phyloP scores from a whole-genome alignment of 1,140 invertebrate genomes.

The Musca vetustissima region DNA sequence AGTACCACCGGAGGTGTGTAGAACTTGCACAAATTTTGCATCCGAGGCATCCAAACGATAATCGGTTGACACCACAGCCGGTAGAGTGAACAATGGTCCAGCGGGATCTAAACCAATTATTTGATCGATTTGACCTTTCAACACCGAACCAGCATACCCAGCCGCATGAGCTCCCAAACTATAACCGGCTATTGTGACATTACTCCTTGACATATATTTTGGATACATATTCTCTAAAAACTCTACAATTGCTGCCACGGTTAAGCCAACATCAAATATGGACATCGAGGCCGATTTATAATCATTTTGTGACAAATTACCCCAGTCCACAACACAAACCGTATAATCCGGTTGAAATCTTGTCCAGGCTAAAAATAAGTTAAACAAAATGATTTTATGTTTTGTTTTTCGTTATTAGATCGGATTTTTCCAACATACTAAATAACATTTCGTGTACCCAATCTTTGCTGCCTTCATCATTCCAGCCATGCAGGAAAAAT shows the following conservation, averaged over 20 bases:
- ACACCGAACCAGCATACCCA: constrained; percentile 73
- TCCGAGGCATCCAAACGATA: constrained; percentile 72
- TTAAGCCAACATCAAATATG: constrained; percentile 62
- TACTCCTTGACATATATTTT: constrained; percentile 53
- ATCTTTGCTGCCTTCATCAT: constrained; percentile 49
- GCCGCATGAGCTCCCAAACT: constrained; percentile 88
- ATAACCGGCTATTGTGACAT: constrained; percentile 74
- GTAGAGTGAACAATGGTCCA: constrained; percentile 74
- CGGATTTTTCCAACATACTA: constrained; percentile 33
- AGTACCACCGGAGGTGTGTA: constrained; percentile 83
- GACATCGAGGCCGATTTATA: constrained; percentile 52
- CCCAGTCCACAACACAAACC: constrained; percentile 65
- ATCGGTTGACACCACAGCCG: constrained; percentile 60
- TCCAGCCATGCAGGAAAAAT: constrained; percentile 52
- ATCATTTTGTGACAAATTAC: constrained; percentile 60
- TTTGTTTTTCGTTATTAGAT: background rate
- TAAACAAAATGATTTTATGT: background rate
- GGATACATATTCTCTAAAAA: constrained; percentile 58
- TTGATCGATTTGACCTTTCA: constrained; percentile 56
- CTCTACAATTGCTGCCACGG: constrained; percentile 64
- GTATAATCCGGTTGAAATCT: constrained; percentile 42
- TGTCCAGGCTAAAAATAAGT: constrained; percentile 42
- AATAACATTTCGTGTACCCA: constrained; percentile 48
- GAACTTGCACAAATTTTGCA: constrained; percentile 85
- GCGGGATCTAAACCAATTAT: constrained; percentile 75